Percentiles rank a stretch among this genome's conserved stretches.
These are phyloP conservation scores for Ommatoiulus sabulosus DNA, from an alignment of 2,888 invertebrate species.

Conservation along the genomic window DNA sequence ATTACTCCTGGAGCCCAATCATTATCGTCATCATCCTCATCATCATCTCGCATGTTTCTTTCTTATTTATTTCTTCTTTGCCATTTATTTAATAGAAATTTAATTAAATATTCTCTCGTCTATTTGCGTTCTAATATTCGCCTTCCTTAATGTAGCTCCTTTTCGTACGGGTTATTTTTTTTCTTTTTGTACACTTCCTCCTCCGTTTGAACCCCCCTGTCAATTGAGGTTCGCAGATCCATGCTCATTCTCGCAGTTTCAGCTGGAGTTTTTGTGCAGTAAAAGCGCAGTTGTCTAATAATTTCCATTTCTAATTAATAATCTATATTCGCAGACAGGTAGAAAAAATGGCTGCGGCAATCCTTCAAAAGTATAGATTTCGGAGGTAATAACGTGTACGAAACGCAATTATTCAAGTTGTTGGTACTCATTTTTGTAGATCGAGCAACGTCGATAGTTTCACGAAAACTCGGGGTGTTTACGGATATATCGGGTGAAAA, in stretches of 20 bases:
- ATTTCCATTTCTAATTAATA: conserved; percentile 28
- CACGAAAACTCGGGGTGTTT: not conserved
- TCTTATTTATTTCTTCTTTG: not conserved
- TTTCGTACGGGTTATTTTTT: not conserved
- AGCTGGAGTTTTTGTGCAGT: not conserved
- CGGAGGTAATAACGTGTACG: not conserved
- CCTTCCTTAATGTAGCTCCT: not conserved
- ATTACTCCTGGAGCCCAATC: not conserved
- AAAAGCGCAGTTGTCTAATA: not conserved
- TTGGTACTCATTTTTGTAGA: not conserved
- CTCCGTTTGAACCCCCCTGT: not conserved
- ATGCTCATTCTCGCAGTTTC: not conserved
- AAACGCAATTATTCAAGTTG: not conserved
- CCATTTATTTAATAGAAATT: conserved; percentile 34
- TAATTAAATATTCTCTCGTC: conserved; percentile 20
- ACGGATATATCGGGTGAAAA: not conserved
- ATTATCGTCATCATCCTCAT: not conserved
- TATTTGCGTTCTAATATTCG: not conserved
- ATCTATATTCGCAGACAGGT: conserved; percentile 34
- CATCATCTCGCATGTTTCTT: not conserved
- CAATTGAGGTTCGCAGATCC: not conserved
- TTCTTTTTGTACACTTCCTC: not conserved
- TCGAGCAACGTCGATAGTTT: not conserved
- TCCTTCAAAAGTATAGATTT: conserved; percentile 29
- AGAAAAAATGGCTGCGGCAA: not conserved